Evolutionary conservation across 37 sponge, comb jelly and placozoan species (phyloP).

Genomic region (Hexactinellida sp.): DNA sequence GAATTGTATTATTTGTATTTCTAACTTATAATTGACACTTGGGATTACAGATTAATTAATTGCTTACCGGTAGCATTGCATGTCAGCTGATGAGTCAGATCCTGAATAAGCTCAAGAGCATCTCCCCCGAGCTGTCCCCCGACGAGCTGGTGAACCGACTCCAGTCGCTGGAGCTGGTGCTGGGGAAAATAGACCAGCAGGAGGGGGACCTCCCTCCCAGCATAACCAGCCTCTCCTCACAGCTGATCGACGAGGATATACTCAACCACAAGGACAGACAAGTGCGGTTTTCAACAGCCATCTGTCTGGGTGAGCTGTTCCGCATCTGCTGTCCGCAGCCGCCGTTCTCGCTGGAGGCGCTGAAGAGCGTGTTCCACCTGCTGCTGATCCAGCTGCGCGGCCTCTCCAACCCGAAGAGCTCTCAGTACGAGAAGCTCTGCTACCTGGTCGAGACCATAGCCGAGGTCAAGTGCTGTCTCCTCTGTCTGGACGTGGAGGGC

Average conservation of each 20-base stretch:
- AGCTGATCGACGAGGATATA: not conserved
- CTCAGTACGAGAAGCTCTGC: not conserved
- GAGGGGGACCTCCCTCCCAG: not conserved
- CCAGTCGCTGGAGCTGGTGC: not conserved
- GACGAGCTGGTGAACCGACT: conserved; percentile 13
- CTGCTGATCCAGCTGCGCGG: not conserved
- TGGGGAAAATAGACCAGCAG: not conserved
- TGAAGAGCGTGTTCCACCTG: conserved; percentile 3
- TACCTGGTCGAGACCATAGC: not conserved
- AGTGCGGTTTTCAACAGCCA: conserved; percentile 14
- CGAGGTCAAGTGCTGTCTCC: conserved; percentile 7
- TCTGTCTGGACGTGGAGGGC: not conserved
- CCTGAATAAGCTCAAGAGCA: conserved; percentile 10
- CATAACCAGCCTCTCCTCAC: not conserved
- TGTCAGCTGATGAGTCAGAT: not conserved
- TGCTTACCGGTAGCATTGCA: not conserved
- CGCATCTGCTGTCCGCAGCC: conserved; percentile 1
- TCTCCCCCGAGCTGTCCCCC: not conserved
- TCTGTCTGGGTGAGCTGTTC: not conserved
- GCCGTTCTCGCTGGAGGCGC: conserved; percentile 3
- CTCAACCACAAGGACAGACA: conserved; percentile 2
- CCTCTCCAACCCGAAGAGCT: not conserved
- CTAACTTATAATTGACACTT: not conserved
- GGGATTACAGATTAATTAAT: not conserved
- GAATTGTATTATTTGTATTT: not conserved